Percentiles rank a stretch among this genome's conserved stretches.
Conservation (phyloP, 2,797 vertebrate species). For the Argyrosomus regius region DNA sequence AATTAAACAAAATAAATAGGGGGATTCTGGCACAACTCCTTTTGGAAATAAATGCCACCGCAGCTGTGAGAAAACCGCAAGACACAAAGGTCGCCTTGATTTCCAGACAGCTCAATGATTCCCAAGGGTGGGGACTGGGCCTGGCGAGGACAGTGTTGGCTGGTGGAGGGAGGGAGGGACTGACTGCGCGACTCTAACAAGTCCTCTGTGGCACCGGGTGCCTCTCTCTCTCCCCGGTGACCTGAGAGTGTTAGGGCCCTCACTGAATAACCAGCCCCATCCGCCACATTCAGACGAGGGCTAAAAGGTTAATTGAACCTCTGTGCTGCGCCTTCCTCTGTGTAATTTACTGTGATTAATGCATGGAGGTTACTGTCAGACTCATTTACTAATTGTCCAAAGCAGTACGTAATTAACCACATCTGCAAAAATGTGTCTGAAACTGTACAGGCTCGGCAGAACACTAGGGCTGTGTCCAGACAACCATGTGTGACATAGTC, state of each 20-base stretch:
- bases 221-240: constrained; percentile 70
- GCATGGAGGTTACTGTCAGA: constrained; percentile 84
- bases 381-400: constrained; percentile 85
- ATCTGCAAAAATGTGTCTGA: constrained; percentile 77
- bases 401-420: constrained; percentile 82
- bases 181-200: constrained; percentile 46
- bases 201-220: constrained; percentile 61
- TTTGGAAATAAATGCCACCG: constrained; percentile 64
- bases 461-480: constrained; percentile 36
- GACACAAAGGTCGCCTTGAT: constrained; percentile 79
- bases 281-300: constrained; percentile 77
- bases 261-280: constrained; percentile 76
- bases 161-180: constrained; percentile 16
- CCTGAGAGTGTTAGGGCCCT: constrained; percentile 70
- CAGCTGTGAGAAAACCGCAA: constrained; percentile 65
- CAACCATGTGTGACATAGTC: constrained; percentile 28
- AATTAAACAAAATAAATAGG: constrained; percentile 76
- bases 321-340: constrained; percentile 83
- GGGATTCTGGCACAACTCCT: constrained; percentile 39
- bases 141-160: constrained; percentile 51
- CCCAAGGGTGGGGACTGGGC: constrained; percentile 61
- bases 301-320: constrained; percentile 88
- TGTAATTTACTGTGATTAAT: constrained; percentile 89
- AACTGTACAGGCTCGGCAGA: constrained; percentile 49
- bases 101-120: constrained; percentile 72